These are phyloP conservation scores for Alligator mississippiensis DNA, from an alignment of 2,113 vertebrate genomes.

Conservation along the genomic window DNA sequence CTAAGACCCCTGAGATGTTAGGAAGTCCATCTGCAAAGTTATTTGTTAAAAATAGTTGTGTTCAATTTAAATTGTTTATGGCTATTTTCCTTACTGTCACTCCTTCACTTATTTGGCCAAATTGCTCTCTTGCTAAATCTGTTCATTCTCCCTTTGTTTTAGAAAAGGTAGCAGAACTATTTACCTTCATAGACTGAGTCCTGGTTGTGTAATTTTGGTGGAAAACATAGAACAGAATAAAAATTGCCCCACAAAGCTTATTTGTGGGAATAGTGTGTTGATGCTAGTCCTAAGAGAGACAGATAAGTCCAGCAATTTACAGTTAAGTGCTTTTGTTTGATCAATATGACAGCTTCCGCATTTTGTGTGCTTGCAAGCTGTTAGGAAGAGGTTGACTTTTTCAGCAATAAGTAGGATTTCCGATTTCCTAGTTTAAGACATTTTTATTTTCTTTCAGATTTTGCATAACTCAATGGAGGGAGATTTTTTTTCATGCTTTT, in stretches of 20 bases:
- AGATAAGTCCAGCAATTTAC: constrained; percentile 69
- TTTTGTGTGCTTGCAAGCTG: constrained; percentile 40
- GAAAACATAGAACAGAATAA: constrained; percentile 27
- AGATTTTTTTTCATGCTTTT: neutral
- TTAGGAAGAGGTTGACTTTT: constrained; percentile 29
- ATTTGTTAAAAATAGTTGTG: neutral
- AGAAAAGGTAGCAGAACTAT: constrained; percentile 4
- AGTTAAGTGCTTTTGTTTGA: constrained; percentile 71
- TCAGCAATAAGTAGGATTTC: constrained; percentile 2
- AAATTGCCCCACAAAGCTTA: constrained; percentile 25
- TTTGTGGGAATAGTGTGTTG: constrained; percentile 16
- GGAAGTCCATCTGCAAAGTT: constrained; percentile 24
- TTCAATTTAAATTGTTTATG: neutral
- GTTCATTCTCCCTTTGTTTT: constrained; percentile 42
- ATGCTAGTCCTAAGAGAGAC: constrained; percentile 39
- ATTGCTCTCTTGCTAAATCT: constrained; percentile 10
- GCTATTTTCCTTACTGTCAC: neutral
- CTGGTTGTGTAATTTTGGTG: constrained; percentile 13
- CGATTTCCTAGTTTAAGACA: constrained; percentile 8
- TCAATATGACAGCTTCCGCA: constrained; percentile 49
- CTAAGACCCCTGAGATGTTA: constrained; percentile 14
- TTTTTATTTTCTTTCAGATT: neutral
- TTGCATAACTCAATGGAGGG: neutral
- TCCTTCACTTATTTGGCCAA: neutral
- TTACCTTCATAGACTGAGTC: constrained; percentile 2